Evolutionary conservation across 2,888 invertebrate genomes (phyloP), one percentile per base, ranked within the genome.

Genomic region (Morpho achilles): DNA sequence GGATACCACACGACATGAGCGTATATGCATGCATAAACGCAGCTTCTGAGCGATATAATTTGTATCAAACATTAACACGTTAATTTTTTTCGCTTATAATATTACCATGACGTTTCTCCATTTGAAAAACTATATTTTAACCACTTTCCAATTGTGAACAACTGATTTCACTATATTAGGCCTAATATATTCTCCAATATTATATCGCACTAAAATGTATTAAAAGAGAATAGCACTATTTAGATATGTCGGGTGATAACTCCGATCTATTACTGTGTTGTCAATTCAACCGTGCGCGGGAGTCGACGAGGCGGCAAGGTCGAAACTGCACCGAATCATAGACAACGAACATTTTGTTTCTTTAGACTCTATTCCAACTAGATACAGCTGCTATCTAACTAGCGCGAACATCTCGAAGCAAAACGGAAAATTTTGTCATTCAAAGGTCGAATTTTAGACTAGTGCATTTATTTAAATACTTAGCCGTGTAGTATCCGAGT

Each of bases 261-360:
- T 73, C 72, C 74, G 79, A 84, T 87, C 81, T 81, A 84, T 87
- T 79, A 80, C 67, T 63, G 74, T 77, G 80, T 74, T 79, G 84
- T 80, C 82, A 77, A 76, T 70, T 70, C 66, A 75, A 76, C 78
- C 76, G 75, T 80, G 80, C 80, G 83, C 83, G 73, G 80, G 78
- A 80, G 83, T 76, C 78, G 75, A 76, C 73, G 73, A 77, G 73
- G 75, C 76, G 72, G 74, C 86, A 87, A 88, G 86, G 87, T 84
- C 82, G 76, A 61, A 74, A 76, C 74, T 84, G 82, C 83, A 85
- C 83, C 83, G 84, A 70, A 72, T 73, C 70, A 71, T 70, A 69
- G 72, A 71, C 69, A 62, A 70, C 69, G 68, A 70, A 69, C 62
- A 72, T 71, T 68, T 67, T 67, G 43, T 68, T 59, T 58, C 57